Percentiles rank a stretch among this genome's conserved stretches.
Evolutionary conservation across 2,113 vertebrate species (phyloP).

Genomic region (Vicugna pacos): DNA sequence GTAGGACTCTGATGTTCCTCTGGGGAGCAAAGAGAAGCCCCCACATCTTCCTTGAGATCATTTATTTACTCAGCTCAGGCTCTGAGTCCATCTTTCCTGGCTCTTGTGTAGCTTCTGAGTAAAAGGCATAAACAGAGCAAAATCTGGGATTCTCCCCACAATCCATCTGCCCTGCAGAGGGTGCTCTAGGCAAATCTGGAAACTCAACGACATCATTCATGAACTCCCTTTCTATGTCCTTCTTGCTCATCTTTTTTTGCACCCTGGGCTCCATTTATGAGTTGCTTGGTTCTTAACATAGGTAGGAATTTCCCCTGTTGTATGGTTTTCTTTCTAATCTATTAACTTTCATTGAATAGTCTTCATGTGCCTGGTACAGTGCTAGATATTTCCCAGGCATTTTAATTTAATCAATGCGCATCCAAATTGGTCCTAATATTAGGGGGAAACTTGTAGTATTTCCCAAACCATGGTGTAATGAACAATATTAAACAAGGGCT

Average conservation of each 20-base stretch:
- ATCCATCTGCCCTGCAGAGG: neutral
- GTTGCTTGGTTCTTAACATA: neutral
- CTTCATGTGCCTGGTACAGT: neutral
- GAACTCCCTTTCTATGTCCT: neutral
- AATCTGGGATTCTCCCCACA: neutral
- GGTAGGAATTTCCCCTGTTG: neutral
- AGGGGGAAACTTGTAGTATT: neutral
- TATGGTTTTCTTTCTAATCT: neutral
- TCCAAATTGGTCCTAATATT: neutral
- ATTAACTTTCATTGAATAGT: neutral
- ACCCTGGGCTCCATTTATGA: neutral
- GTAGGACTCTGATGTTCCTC: neutral
- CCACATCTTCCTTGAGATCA: neutral
- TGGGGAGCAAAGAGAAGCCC: neutral
- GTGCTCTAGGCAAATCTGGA: neutral
- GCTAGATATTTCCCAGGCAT: neutral
- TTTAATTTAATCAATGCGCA: neutral
- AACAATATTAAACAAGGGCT: neutral
- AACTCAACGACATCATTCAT: neutral
- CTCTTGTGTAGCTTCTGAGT: neutral
- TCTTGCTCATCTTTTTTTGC: neutral
- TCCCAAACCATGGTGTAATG: neutral
- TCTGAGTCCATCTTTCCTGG: neutral
- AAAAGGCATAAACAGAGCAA: neutral
- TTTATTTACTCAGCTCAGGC: neutral